phyloP scores from a whole-genome alignment of 2,797 vertebrate genomes.

The Leontopithecus rosalia region DNA sequence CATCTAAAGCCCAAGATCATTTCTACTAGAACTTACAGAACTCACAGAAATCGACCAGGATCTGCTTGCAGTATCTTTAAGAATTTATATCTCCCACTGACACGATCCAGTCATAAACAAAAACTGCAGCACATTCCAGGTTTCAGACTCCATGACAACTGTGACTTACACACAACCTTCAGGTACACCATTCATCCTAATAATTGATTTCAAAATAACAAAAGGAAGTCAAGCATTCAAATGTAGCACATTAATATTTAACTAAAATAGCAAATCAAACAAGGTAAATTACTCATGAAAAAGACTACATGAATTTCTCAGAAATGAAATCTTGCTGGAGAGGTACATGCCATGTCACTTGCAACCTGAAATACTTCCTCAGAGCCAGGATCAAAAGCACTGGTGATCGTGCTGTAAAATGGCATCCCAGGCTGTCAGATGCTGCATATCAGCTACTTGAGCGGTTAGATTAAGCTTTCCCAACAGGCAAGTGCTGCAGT shows the following conservation, averaged over 20 bases:
- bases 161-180: background rate
- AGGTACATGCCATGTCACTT: background rate
- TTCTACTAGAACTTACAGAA: background rate
- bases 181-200: background rate
- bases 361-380: background rate
- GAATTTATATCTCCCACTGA: background rate
- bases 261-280: slow-evolving; percentile 27
- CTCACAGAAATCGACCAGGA: background rate
- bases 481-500: background rate
- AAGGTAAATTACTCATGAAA: background rate
- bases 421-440: background rate
- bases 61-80: background rate
- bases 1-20: background rate
- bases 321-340: background rate
- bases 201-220: background rate
- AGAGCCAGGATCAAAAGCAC: background rate
- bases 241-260: background rate
- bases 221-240: slow-evolving; percentile 3
- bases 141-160: background rate
- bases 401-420: background rate
- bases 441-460: background rate
- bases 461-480: background rate
- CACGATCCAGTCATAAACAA: slow-evolving; percentile 10
- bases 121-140: background rate
- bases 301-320: background rate